Evolutionary conservation across 2,888 invertebrate genomes (phyloP).

Genomic region (Asteroscopus sphinx): DNA sequence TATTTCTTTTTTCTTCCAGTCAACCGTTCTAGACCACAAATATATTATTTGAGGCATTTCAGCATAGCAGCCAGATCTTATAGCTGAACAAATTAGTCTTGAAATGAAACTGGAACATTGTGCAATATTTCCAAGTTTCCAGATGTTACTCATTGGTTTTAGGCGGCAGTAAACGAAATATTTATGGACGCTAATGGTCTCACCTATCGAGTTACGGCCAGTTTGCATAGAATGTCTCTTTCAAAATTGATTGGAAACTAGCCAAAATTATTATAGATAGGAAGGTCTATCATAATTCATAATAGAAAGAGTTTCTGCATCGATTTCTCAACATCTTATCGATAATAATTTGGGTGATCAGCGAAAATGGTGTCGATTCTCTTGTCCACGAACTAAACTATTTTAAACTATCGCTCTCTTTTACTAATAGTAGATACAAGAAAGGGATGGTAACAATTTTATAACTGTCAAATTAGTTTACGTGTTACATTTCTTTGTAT

Average conservation of each 20-base stretch:
- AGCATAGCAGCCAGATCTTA: constrained; percentile 47
- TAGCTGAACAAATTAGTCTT: constrained; percentile 63
- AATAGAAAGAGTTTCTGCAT: too few species aligned
- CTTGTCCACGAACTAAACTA: too few species aligned
- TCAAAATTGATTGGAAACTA: constrained; percentile 23
- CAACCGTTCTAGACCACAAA: constrained; percentile 7
- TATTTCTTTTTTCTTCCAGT: neutral
- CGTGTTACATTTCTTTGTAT: too few species aligned
- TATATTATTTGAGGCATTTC: constrained; percentile 23
- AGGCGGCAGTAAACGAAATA: constrained; percentile 60
- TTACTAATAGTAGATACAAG: too few species aligned
- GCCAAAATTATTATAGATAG: neutral
- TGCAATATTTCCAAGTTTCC: constrained; percentile 58
- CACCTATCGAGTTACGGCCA: constrained; percentile 59
- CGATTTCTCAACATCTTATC: too few species aligned
- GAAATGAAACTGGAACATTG: constrained; percentile 58
- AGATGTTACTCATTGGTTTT: constrained; percentile 65
- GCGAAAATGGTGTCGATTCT: too few species aligned
- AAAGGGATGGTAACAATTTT: too few species aligned
- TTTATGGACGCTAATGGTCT: constrained; percentile 61
- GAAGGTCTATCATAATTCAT: neutral
- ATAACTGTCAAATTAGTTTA: too few species aligned
- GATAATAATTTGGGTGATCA: too few species aligned
- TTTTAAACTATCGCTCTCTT: too few species aligned
- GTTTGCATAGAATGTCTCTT: constrained; percentile 42